Conservation (phyloP, 1,140 invertebrate species). For the Chymomyza costata region DNA sequence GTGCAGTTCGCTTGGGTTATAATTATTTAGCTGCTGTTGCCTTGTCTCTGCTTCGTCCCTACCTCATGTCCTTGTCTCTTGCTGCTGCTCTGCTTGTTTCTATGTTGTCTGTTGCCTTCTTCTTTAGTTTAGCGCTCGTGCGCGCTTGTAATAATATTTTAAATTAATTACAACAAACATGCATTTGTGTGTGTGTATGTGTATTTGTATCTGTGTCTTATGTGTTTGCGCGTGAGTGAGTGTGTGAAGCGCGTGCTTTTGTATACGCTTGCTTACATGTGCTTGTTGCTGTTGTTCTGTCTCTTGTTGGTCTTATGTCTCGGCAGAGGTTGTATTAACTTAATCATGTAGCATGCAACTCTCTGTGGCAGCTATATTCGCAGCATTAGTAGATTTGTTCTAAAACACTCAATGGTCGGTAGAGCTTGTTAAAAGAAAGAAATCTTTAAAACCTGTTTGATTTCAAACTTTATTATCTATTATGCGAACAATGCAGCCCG, state of each 20-base stretch:
- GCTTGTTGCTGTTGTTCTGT: too few species aligned
- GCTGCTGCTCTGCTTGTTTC: slow-evolving; percentile 42
- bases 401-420: too few species aligned
- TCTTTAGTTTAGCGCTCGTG: slow-evolving; percentile 64
- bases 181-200: slow-evolving; percentile 25
- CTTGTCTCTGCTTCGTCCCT: slow-evolving; percentile 48
- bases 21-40: slow-evolving; percentile 68
- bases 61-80: background rate
- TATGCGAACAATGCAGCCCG: too few species aligned
- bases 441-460: too few species aligned
- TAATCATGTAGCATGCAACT: too few species aligned
- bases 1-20: slow-evolving; percentile 67
- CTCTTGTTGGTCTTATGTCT: too few species aligned
- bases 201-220: slow-evolving; percentile 2
- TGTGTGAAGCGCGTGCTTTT: slow-evolving; percentile 60
- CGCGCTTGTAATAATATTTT: slow-evolving; percentile 72
- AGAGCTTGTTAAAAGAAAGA: too few species aligned
- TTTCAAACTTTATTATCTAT: too few species aligned
- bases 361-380: too few species aligned
- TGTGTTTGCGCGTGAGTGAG: slow-evolving; percentile 25
- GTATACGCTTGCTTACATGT: slow-evolving; percentile 28
- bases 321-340: too few species aligned
- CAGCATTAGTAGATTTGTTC: too few species aligned
- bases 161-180: slow-evolving; percentile 74
- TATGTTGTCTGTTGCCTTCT: slow-evolving; percentile 30